phyloP scores from a whole-genome alignment of 2,888 invertebrate species.

The Cataglyphis livida region DNA sequence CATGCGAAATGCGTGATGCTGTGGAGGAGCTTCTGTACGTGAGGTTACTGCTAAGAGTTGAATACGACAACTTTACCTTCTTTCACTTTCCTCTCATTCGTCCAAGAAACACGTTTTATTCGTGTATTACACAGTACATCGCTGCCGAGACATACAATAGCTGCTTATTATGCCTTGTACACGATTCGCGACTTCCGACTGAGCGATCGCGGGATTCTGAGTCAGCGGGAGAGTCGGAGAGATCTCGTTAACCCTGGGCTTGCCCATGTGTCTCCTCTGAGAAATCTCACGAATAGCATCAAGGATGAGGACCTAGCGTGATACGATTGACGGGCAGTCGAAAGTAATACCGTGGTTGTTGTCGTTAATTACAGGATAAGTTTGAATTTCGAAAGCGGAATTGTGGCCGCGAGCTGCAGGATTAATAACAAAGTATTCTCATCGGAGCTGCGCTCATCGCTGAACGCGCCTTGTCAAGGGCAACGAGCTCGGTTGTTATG shows the following conservation, averaged over 20 bases:
- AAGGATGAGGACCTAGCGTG: slow-evolving; percentile 2
- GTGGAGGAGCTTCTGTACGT: slow-evolving; percentile 68
- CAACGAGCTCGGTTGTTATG: slow-evolving; percentile 61
- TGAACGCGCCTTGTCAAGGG: slow-evolving; percentile 34
- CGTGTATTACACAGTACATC: slow-evolving; percentile 49
- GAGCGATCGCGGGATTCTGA: slow-evolving; percentile 63
- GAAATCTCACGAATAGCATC: slow-evolving; percentile 23
- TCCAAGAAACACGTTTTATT: slow-evolving; percentile 48
- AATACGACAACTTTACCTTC: slow-evolving; percentile 31
- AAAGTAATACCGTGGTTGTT: slow-evolving; percentile 29
- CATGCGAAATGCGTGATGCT: slow-evolving; percentile 59
- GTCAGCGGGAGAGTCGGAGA: slow-evolving; percentile 45
- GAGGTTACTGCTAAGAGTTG: slow-evolving; percentile 71
- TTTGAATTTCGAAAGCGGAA: slow-evolving; percentile 44
- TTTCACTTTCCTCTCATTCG: slow-evolving; percentile 25
- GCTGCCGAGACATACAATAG: slow-evolving; percentile 43
- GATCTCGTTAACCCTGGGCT: slow-evolving; percentile 52
- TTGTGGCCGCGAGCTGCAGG: slow-evolving; percentile 36
- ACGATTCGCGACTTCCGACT: slow-evolving; percentile 63
- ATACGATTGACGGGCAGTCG: slow-evolving; percentile 42
- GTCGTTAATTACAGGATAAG: slow-evolving; percentile 49
- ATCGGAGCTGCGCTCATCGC: slow-evolving; percentile 13
- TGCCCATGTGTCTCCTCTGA: neutral
- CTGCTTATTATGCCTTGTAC: slow-evolving; percentile 65
- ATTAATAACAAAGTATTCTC: slow-evolving; percentile 42